phyloP scores from a whole-genome alignment of 1,140 invertebrate species.

The Heterodera schachtii region DNA sequence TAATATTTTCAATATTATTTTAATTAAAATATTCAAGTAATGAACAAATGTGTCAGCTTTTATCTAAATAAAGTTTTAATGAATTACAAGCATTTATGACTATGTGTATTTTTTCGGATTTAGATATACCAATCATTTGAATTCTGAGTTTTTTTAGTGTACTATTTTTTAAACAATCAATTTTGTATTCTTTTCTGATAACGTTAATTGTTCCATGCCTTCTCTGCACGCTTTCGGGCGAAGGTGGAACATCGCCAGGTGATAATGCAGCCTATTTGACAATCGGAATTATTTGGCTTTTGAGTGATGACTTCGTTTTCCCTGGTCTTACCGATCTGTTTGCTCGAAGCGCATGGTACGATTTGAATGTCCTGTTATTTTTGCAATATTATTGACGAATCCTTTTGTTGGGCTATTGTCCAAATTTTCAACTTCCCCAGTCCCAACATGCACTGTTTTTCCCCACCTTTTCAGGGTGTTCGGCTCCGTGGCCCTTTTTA shows the following conservation, averaged over 20 bases:
- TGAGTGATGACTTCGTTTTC: conserved; percentile 56
- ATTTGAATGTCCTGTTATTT: not conserved
- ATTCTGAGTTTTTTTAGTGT: too few species aligned
- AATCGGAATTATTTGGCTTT: not conserved
- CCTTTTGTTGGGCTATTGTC: too few species aligned
- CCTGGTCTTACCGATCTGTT: conserved; percentile 56
- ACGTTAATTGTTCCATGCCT: conserved; percentile 42
- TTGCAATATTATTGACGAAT: not conserved
- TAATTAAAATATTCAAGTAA: too few species aligned
- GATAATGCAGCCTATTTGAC: not conserved
- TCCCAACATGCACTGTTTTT: too few species aligned
- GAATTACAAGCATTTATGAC: too few species aligned
- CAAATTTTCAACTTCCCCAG: too few species aligned
- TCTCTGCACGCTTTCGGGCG: conserved; percentile 56
- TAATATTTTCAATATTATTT: too few species aligned
- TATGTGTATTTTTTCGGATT: too few species aligned
- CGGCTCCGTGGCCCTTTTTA: conserved; percentile 46
- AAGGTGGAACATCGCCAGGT: conserved; percentile 58
- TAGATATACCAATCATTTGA: too few species aligned
- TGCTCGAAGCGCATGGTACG: conserved; percentile 54
- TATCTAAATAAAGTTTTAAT: too few species aligned
- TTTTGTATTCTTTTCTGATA: not conserved
- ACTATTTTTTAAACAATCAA: too few species aligned
- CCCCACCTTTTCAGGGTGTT: conserved; percentile 44
- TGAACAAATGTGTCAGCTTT: too few species aligned